Conservation (phyloP, 2,797 vertebrate genomes). For the Sternotherus odoratus region DNA sequence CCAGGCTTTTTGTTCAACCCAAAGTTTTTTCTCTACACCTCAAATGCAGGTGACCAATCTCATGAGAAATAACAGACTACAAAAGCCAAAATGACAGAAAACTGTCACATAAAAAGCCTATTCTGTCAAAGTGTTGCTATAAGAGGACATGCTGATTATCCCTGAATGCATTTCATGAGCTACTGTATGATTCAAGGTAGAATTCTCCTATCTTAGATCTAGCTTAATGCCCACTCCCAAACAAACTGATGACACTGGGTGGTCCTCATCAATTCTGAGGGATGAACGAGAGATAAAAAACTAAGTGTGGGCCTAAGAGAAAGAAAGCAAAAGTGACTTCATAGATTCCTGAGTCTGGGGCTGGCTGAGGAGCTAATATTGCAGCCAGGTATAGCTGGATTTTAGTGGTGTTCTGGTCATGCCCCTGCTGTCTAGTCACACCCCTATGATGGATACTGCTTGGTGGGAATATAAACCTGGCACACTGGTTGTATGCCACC, state of each 20-base stretch:
- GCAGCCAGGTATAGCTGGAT: not conserved
- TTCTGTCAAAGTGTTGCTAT: not conserved
- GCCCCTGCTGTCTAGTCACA: not conserved
- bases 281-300: too few relatives aligned
- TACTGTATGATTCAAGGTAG: not conserved
- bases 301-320: not conserved
- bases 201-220: not conserved
- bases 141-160: not conserved
- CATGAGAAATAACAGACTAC: not conserved
- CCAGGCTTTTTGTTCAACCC: not conserved
- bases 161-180: not conserved
- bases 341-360: not conserved
- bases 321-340: not conserved
- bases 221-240: too few relatives aligned
- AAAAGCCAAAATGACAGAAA: not conserved
- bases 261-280: too few relatives aligned
- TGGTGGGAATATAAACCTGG: not conserved
- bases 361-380: not conserved
- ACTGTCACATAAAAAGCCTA: not conserved
- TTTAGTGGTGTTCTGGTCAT: not conserved
- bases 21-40: not conserved
- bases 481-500: not conserved
- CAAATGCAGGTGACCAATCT: not conserved
- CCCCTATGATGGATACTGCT: not conserved
- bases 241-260: too few relatives aligned